These are phyloP conservation scores for Nautilus pompilius DNA, from an alignment of 1,140 invertebrate species.

Conservation along the genomic window DNA sequence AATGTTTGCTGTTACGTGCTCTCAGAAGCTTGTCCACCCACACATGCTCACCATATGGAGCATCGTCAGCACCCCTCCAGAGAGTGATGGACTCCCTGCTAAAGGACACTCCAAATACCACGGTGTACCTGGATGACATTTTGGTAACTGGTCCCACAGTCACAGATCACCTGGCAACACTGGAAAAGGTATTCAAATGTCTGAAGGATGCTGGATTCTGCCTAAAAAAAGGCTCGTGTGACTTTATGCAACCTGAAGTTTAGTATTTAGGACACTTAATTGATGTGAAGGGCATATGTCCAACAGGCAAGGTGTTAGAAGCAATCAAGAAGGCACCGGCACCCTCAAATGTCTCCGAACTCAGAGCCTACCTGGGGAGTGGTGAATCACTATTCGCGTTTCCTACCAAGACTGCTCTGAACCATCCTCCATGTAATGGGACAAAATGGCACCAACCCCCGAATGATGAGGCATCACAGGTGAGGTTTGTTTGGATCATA, in stretches of 20 bases:
- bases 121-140: conserved; percentile 20
- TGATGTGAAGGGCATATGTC: conserved; percentile 12
- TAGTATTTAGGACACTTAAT: conserved; percentile 19
- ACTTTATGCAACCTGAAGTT: conserved; percentile 12
- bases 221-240: conserved; percentile 22
- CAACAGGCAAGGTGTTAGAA: conserved; percentile 13
- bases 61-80: conserved; percentile 57
- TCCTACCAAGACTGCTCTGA: conserved; percentile 12
- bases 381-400: conserved; percentile 15
- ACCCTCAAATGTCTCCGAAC: conserved; percentile 11
- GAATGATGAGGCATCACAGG: conserved; percentile 56
- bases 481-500: conserved; percentile 51
- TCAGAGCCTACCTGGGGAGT: conserved; percentile 13
- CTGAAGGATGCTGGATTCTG: conserved; percentile 6
- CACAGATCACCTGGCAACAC: conserved; percentile 14
- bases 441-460: conserved; percentile 26
- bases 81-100: too few relatives aligned
- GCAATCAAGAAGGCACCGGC: conserved; percentile 27
- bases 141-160: conserved; percentile 8
- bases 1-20: conserved; percentile 19
- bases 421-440: conserved; percentile 8
- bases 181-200: conserved; percentile 19
- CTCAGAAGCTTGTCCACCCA: conserved; percentile 11
- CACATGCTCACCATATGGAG: conserved; percentile 14
- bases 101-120: too few relatives aligned